Evolutionary conservation across 2,113 vertebrate species (phyloP).

Genomic region (Dromaius novaehollandiae): DNA sequence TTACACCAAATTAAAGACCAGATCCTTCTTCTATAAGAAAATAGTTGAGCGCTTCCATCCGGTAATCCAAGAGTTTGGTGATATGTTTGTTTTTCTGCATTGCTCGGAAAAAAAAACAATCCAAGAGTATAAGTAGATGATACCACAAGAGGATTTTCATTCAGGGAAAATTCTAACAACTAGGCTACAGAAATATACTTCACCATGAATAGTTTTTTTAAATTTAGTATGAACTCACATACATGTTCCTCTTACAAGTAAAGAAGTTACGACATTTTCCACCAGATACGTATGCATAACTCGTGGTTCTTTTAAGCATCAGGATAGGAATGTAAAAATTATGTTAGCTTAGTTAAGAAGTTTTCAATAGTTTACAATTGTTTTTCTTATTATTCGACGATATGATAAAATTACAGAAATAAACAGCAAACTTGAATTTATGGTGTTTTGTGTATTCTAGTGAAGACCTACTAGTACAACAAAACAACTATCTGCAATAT

Average conservation of each 20-base stretch:
- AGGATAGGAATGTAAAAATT: not conserved
- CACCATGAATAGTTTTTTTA: too few relatives aligned
- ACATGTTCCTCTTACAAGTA: not conserved
- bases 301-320: not conserved
- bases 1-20: too few relatives aligned
- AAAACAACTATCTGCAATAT: not conserved
- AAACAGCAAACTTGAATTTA: not conserved
- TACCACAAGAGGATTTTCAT: too few relatives aligned
- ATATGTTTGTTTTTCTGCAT: too few relatives aligned
- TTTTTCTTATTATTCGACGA: not conserved
- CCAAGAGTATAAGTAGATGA: too few relatives aligned
- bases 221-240: too few relatives aligned
- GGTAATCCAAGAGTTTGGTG: too few relatives aligned
- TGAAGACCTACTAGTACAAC: not conserved
- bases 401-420: not conserved
- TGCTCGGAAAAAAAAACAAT: too few relatives aligned
- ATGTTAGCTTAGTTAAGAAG: not conserved
- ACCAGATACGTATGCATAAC: not conserved
- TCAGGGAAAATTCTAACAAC: too few relatives aligned
- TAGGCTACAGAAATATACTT: too few relatives aligned
- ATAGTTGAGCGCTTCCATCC: too few relatives aligned
- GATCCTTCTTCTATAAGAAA: too few relatives aligned
- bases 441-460: not conserved
- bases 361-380: not conserved
- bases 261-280: not conserved